Evolutionary conservation across 2,888 invertebrate species (phyloP), one percentile per base, ranked within the genome.

Genomic region (Drosophila melanosoma): DNA sequence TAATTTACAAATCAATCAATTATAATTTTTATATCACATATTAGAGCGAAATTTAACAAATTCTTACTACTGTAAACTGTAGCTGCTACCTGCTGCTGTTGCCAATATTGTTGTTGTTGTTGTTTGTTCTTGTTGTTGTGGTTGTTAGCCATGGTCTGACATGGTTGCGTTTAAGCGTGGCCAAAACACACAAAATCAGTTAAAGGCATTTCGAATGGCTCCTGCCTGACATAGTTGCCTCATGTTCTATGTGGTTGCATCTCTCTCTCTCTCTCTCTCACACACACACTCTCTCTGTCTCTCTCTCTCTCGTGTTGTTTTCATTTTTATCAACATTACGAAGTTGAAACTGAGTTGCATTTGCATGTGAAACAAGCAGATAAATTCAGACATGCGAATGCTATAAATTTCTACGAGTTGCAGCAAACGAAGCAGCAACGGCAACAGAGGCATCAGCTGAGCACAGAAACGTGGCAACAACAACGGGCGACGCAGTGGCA

Each of bases 341-440:
- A 81, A 88, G 82, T 32, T 81, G 69, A 42, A 66, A 66, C 65
- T 78, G 45, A 66, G 83, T 73, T 76, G 83, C 90, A 89, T 85
- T 89, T 89, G 88, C 85, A 85, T 85, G 90, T 88, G 90, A 85
- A 85, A 85, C 85, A 89, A 88, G 90, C 85, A 89, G 90, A 85
- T 85, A 85, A 85, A 85, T 85, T 85, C 87, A 88, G 85, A 88
- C 90, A 89, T 89, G 83, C 88, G 76, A 85, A 76, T 78, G 85
- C 85, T 88, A 85, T 85, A 85, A 89, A 85, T 84, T 87, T 79
- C 66, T 74, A 71, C 56, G 59, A 66, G 76, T 10, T 42, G 65
- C 72, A 60, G 73, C 57, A 54, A 7, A 49, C 15, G 45, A 45
- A 12, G 36, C 38, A 52, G 12, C 12, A 54, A 36, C 36, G n/a